phyloP scores from a whole-genome alignment of 2,888 invertebrate species.

The Nomada hirtipes region DNA sequence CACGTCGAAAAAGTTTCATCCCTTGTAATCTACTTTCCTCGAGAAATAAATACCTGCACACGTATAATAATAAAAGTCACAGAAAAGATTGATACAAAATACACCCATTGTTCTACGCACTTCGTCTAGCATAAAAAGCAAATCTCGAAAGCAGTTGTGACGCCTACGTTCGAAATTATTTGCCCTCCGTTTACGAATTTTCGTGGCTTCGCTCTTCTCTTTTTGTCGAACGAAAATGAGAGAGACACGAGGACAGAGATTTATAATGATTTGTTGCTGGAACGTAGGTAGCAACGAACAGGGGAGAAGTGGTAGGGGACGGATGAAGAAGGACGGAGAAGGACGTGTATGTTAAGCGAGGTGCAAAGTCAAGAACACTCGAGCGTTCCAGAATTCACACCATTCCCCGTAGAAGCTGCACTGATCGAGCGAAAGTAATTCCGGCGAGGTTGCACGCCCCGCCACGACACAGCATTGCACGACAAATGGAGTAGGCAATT shows the following conservation, averaged over 20 bases:
- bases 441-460: slow-evolving; percentile 31
- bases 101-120: background rate
- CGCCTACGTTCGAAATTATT: slow-evolving; percentile 29
- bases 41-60: too few species aligned
- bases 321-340: background rate
- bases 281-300: background rate
- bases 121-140: slow-evolving; percentile 8
- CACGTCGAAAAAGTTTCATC: too few species aligned
- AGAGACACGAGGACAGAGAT: slow-evolving; percentile 12
- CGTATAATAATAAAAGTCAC: background rate
- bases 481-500: slow-evolving; percentile 69
- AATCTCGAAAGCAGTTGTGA: background rate
- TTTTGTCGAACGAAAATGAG: background rate
- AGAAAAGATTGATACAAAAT: slow-evolving; percentile 5
- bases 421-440: slow-evolving; percentile 68
- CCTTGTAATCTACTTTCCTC: too few species aligned
- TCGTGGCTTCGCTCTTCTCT: background rate
- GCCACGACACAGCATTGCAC: slow-evolving; percentile 5
- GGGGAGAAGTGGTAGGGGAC: background rate
- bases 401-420: slow-evolving; percentile 39
- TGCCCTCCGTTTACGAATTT: slow-evolving; percentile 15
- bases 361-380: slow-evolving; percentile 51
- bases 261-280: slow-evolving; percentile 35
- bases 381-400: slow-evolving; percentile 40
- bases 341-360: slow-evolving; percentile 6